Evolutionary conservation across 2,888 invertebrate genomes (phyloP), one percentile per base, ranked within the genome.

Genomic region (Drosophila ustulata): DNA sequence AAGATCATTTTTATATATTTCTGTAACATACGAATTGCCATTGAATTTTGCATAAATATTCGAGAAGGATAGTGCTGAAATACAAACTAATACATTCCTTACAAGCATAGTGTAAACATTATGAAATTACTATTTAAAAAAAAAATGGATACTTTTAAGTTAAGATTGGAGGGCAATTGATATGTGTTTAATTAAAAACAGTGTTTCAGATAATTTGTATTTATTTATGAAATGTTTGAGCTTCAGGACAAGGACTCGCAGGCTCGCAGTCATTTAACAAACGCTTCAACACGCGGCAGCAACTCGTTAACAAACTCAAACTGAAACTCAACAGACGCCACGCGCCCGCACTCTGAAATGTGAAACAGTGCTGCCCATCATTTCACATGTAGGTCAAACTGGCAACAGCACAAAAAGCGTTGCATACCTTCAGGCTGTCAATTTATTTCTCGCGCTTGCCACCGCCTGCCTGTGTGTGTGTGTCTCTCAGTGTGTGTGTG

Each of bases 401-500:
- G 47, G 76, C 64, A 62, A 46, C 32, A 62, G 56, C 47, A 62
- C 53, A 82, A 65, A 84, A 78, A 73, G 45, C 79, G 70, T 71
- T 84, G 82, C 82, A 75, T 84, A 83, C 85, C 85, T 80, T 56
- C 57, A 57, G 83, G 88, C 88, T 84, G 82, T 75, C 79, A 88
- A 82, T 87, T 83, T 79, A 77, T 79, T 82, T 82, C 68, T 67
- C 71, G 85, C 74, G 80, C 76, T 77, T 66, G 69, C 73, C 74
- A 77, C 64, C 52, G 85, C 66, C 52, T 30, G 28, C 66, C 65
- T 45, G 5, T 3, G 6, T 13, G 13, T 70, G 59, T 79, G 63
- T 62, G 30, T 41, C 4, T 3, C 18, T 18, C 18, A 18, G 23
- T 51, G 32, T 67, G 70, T 37, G 37, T 37, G 37, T 37, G 37